Evolutionary conservation across 1,140 invertebrate genomes (phyloP).

Genomic region (Drosophila sulfurigaster): DNA sequence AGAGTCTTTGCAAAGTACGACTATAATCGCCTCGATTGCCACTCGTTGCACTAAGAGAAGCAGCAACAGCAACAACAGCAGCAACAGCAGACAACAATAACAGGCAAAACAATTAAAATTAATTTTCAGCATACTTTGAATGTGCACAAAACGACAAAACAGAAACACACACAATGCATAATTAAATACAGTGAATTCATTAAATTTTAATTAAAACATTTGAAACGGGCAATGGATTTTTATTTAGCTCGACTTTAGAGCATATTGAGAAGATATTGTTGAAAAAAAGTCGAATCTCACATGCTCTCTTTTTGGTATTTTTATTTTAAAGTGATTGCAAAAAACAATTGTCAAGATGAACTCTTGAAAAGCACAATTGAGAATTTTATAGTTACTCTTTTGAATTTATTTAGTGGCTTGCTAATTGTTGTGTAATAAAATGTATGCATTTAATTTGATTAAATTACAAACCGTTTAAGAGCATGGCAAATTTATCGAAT

Average conservation of each 20-base stretch:
- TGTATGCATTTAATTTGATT: conserved; percentile 4
- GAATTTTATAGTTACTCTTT: background rate
- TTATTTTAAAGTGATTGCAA: too few species aligned
- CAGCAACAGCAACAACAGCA: too few species aligned
- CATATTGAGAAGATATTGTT: background rate
- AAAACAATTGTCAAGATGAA: too few species aligned
- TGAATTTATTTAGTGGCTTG: background rate
- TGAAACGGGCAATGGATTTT: conserved; percentile 80
- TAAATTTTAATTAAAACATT: conserved; percentile 83
- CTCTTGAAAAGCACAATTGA: too few species aligned
- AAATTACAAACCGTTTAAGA: conserved; percentile 10
- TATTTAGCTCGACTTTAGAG: conserved; percentile 63
- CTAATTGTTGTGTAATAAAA: background rate
- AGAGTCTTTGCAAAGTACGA: conserved; percentile 3
- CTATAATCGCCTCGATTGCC: conserved; percentile 50
- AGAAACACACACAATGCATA: conserved; percentile 68
- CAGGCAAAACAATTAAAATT: conserved; percentile 72
- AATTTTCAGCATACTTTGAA: conserved; percentile 68
- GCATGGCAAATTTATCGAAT: background rate
- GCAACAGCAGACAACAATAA: conserved; percentile 24
- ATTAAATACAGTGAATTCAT: conserved; percentile 81
- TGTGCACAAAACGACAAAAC: conserved; percentile 41
- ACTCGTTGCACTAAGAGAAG: conserved; percentile 34
- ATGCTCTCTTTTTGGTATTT: background rate
- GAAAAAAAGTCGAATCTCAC: background rate